Conservation (phyloP, 1,140 invertebrate genomes). For the Tribolium castaneum region DNA sequence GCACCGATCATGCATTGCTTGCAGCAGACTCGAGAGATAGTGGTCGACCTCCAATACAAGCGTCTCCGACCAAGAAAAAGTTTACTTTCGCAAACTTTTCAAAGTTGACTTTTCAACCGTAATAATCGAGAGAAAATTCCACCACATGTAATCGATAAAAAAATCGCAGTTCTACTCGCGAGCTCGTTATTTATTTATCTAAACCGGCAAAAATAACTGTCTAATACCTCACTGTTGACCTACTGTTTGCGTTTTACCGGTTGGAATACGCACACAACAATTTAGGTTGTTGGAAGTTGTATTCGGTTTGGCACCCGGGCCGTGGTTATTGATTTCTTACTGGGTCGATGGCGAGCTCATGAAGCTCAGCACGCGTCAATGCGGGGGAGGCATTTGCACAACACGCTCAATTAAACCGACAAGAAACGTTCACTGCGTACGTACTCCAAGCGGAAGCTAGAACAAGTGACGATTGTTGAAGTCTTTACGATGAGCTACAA, state of each 20-base stretch:
- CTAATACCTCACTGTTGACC: not conserved
- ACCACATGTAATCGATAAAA: not conserved
- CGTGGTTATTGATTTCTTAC: conserved; percentile 42
- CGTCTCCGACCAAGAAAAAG: conserved; percentile 2
- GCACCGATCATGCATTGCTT: conserved; percentile 9
- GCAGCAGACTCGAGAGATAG: conserved; percentile 17
- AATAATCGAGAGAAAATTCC: not conserved
- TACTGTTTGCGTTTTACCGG: not conserved
- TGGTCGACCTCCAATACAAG: conserved; percentile 29
- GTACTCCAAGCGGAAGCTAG: not conserved
- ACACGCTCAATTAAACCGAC: conserved; percentile 35
- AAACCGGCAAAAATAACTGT: not conserved
- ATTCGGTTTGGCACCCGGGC: conserved; percentile 28
- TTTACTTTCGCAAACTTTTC: conserved; percentile 11
- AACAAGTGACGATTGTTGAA: not conserved
- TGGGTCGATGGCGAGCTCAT: conserved; percentile 38
- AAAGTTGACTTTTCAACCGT: not conserved
- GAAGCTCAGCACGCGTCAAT: conserved; percentile 36
- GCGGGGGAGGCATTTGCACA: conserved; percentile 34
- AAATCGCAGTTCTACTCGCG: not conserved
- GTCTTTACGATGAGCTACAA: not conserved
- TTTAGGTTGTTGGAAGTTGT: conserved; percentile 4
- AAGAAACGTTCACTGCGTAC: conserved; percentile 26
- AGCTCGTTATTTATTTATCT: not conserved
- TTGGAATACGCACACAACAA: not conserved